A percentile compares a stretch with the other conserved stretches of the same genome.
Conservation (phyloP, 2,113 vertebrate genomes). For the Syngnathus scovelli region DNA sequence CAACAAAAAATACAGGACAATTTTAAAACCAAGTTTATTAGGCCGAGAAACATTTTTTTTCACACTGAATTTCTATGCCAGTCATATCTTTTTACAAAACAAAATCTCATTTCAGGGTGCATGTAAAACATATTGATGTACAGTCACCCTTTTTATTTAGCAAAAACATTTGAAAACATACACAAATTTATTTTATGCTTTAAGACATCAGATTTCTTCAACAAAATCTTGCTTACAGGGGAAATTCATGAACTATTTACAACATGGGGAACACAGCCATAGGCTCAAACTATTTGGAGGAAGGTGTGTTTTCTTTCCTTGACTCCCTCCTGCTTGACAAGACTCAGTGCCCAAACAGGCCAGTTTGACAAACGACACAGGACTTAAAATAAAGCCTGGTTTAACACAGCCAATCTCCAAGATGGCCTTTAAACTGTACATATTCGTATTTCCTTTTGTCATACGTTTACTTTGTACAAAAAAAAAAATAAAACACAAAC, state of each 20-base stretch:
- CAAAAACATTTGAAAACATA: constrained; percentile 54
- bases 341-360: constrained; percentile 57
- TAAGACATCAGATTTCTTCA: constrained; percentile 92
- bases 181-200: constrained; percentile 65
- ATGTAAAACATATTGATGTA: constrained; percentile 54
- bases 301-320: constrained; percentile 31
- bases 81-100: constrained; percentile 72
- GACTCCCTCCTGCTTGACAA: constrained; percentile 49
- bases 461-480: constrained; percentile 6
- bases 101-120: constrained; percentile 60
- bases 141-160: neutral
- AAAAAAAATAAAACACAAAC: constrained; percentile 39
- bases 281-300: constrained; percentile 69
- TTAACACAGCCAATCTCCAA: constrained; percentile 51
- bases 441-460: constrained; percentile 18
- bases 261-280: constrained; percentile 69
- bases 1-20: neutral
- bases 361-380: constrained; percentile 57
- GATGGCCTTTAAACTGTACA: constrained; percentile 54
- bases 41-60: constrained; percentile 61
- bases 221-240: constrained; percentile 89
- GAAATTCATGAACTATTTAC: constrained; percentile 77
- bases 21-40: constrained; percentile 79
- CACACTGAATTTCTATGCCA: constrained; percentile 72
- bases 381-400: constrained; percentile 41